Evolutionary conservation across 2,797 vertebrate species (phyloP).

Genomic region (Helicolenus hilgendorfi): DNA sequence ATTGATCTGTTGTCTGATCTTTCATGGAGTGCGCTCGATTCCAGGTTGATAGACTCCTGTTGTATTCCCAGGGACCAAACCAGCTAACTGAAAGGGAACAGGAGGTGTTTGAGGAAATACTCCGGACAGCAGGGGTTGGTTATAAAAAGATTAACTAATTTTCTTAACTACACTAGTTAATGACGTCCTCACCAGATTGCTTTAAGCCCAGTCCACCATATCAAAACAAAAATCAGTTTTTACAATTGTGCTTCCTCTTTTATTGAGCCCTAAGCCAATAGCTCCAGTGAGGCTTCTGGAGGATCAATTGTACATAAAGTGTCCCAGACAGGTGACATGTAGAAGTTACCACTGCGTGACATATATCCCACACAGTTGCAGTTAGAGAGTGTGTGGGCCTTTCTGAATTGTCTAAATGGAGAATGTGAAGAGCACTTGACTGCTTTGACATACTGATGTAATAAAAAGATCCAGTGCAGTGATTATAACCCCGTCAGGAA

Average conservation of each 20-base stretch:
- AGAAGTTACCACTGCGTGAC: not conserved
- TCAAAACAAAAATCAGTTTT: not conserved
- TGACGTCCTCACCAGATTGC: not conserved
- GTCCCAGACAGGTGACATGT: conserved; percentile 26
- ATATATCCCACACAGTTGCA: conserved; percentile 15
- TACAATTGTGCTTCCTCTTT: not conserved
- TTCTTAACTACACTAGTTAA: conserved; percentile 12
- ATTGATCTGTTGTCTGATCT: conserved; percentile 89
- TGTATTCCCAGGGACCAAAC: conserved; percentile 61
- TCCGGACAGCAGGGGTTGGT: conserved; percentile 3
- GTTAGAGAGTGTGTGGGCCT: conserved; percentile 16
- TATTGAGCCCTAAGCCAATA: not conserved
- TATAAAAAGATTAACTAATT: conserved; percentile 15
- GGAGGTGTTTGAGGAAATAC: conserved; percentile 31
- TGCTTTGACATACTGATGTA: conserved; percentile 36
- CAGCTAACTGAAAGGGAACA: conserved; percentile 16
- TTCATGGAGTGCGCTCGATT: conserved; percentile 83
- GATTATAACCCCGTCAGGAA: conserved; percentile 46
- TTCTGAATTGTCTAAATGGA: conserved; percentile 31
- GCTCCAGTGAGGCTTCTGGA: not conserved
- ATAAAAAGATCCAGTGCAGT: conserved; percentile 39
- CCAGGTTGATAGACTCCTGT: conserved; percentile 78
- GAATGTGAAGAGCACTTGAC: conserved; percentile 44
- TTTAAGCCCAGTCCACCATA: not conserved
- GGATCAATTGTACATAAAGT: not conserved